Percentiles rank a stretch among this genome's conserved stretches.
These are phyloP conservation scores for Peromyscus leucopus DNA, from an alignment of 2,113 vertebrate genomes.

Conservation along the genomic window DNA sequence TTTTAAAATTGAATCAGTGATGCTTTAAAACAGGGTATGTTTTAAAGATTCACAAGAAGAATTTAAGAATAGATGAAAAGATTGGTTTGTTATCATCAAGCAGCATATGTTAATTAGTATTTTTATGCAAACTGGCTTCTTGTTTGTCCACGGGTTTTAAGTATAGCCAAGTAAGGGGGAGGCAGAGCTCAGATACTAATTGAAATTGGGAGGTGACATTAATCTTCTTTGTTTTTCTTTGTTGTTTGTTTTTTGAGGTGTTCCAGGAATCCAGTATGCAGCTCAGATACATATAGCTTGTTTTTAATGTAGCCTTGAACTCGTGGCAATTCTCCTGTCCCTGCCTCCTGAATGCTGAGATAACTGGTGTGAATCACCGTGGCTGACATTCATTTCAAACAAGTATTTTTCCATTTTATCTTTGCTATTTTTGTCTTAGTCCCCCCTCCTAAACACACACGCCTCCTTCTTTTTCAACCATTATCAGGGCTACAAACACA, in stretches of 20 bases:
- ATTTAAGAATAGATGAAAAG: slow-evolving; percentile 75
- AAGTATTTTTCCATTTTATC: slow-evolving; percentile 55
- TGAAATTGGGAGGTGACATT: slow-evolving; percentile 56
- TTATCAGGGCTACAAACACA: background rate
- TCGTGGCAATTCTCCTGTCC: background rate
- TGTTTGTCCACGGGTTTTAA: slow-evolving; percentile 59
- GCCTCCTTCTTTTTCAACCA: background rate
- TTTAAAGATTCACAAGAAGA: slow-evolving; percentile 76
- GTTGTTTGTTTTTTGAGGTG: background rate
- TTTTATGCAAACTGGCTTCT: slow-evolving; percentile 74
- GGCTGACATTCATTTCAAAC: slow-evolving; percentile 60
- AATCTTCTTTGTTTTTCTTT: slow-evolving; percentile 26
- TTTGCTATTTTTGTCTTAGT: background rate
- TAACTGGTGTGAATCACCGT: background rate
- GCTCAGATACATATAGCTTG: background rate
- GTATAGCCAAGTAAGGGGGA: background rate
- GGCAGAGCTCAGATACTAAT: slow-evolving; percentile 60
- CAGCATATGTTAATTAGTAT: slow-evolving; percentile 63
- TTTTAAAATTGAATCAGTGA: slow-evolving; percentile 83
- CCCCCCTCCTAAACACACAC: background rate
- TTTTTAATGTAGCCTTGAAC: background rate
- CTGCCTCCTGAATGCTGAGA: background rate
- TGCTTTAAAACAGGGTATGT: slow-evolving; percentile 74
- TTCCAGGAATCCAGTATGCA: background rate
- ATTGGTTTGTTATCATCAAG: slow-evolving; percentile 60